Conservation (phyloP, 2,113 vertebrate species). For the Apeltes quadracus region DNA sequence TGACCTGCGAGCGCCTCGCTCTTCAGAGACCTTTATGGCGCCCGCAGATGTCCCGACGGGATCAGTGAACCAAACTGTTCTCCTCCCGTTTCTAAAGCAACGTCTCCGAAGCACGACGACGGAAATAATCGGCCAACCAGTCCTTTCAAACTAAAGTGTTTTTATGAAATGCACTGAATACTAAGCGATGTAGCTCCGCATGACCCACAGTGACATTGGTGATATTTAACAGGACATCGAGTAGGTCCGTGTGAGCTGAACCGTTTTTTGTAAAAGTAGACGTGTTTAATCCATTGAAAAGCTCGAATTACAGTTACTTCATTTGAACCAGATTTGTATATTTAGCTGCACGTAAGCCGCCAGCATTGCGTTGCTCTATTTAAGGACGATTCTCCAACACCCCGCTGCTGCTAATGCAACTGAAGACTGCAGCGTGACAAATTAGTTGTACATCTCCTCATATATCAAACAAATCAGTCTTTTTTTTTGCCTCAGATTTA, state of each 20-base stretch:
- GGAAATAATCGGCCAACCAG: not conserved
- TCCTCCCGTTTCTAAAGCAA: conserved; percentile 1
- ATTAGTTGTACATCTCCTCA: conserved; percentile 38
- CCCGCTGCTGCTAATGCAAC: conserved; percentile 20
- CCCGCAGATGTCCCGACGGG: too few relatives aligned
- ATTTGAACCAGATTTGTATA: not conserved
- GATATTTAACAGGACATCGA: not conserved
- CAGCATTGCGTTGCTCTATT: conserved; percentile 4
- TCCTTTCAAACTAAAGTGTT: not conserved
- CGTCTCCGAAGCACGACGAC: not conserved
- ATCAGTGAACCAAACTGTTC: not conserved
- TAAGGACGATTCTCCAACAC: too few relatives aligned
- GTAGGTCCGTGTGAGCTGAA: too few relatives aligned
- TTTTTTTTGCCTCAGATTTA: not conserved
- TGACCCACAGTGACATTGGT: not conserved
- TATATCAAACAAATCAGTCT: conserved; percentile 38
- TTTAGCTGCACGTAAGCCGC: conserved; percentile 10
- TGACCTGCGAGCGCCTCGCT: conserved; percentile 26
- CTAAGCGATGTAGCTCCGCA: not conserved
- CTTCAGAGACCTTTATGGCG: not conserved
- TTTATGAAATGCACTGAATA: not conserved
- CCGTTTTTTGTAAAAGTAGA: too few relatives aligned
- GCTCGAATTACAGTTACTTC: not conserved
- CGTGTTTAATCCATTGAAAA: not conserved
- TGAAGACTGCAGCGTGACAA: conserved; percentile 19